Evolutionary conservation across 2,113 vertebrate genomes (phyloP).

Genomic region (Cyanistes caeruleus): DNA sequence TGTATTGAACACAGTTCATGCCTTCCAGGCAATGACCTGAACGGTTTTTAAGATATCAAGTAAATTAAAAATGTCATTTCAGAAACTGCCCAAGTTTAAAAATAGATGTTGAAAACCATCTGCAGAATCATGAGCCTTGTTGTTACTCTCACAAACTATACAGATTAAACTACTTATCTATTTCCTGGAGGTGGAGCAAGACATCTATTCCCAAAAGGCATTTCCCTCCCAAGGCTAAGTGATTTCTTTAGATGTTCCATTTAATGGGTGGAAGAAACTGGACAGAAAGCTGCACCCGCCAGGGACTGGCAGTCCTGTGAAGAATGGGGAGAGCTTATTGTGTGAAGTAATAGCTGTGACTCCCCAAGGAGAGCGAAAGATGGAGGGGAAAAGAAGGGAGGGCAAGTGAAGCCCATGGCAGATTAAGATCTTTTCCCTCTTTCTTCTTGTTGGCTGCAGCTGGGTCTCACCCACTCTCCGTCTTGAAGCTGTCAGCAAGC

Average conservation of each 20-base stretch:
- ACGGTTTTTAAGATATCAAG: not conserved
- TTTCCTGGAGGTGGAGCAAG: not conserved
- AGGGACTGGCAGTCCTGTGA: slow-evolving; percentile 56
- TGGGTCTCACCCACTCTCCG: slow-evolving; percentile 72
- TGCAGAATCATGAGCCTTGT: not conserved
- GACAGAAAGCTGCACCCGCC: slow-evolving; percentile 63
- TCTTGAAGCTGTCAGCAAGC: slow-evolving; percentile 78
- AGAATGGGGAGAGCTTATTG: slow-evolving; percentile 72
- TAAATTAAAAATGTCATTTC: not conserved
- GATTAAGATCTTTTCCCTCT: slow-evolving; percentile 77
- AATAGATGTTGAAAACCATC: not conserved
- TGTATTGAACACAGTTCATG: not conserved
- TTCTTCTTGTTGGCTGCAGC: slow-evolving; percentile 71
- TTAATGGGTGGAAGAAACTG: slow-evolving; percentile 78
- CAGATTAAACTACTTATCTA: not conserved
- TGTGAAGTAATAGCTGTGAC: slow-evolving; percentile 58
- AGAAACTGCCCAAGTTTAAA: not conserved
- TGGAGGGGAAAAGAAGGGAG: slow-evolving; percentile 65
- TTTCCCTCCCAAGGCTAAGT: slow-evolving; percentile 74
- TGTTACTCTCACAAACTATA: not conserved
- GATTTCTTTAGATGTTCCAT: slow-evolving; percentile 74
- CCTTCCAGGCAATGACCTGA: accelerated
- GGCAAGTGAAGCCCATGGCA: slow-evolving; percentile 46
- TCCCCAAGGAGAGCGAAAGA: slow-evolving; percentile 71
- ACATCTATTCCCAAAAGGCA: not conserved